phyloP scores from a whole-genome alignment of 2,888 invertebrate species.

The Helicoverpa assulta region DNA sequence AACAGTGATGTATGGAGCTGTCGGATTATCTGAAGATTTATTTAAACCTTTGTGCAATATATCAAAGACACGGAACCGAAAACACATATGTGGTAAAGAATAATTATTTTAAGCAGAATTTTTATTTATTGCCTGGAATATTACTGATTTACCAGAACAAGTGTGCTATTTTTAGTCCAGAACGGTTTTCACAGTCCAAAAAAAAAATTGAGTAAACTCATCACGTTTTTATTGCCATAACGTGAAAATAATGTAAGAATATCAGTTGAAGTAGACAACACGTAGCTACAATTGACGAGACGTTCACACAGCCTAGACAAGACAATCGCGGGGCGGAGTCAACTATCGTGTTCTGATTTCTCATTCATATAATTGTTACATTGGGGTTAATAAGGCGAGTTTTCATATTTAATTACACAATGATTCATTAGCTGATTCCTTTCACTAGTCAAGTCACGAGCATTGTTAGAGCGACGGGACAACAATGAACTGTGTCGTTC shows the following conservation, averaged over 20 bases:
- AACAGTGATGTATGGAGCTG: conserved; percentile 38
- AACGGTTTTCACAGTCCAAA: background rate
- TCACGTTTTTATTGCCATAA: background rate
- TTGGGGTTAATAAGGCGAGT: conserved; percentile 77
- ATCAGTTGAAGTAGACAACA: conserved; percentile 41
- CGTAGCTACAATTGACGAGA: conserved; percentile 63
- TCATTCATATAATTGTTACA: conserved; percentile 78
- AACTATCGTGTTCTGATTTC: conserved; percentile 71
- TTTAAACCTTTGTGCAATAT: conserved; percentile 6
- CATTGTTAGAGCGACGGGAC: conserved; percentile 67
- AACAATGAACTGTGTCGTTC: conserved; percentile 69
- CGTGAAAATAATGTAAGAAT: conserved; percentile 15
- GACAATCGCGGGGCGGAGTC: conserved; percentile 64
- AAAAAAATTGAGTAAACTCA: background rate
- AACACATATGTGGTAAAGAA: background rate
- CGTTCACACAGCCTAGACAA: conserved; percentile 69
- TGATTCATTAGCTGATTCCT: conserved; percentile 76
- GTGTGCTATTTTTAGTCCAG: too few species aligned
- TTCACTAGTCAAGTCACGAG: conserved; percentile 73
- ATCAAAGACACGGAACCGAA: background rate
- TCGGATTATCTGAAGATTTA: conserved; percentile 28
- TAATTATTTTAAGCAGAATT: too few species aligned
- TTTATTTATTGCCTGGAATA: too few species aligned
- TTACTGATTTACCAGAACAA: too few species aligned
- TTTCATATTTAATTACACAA: conserved; percentile 82